phyloP scores from a whole-genome alignment of 2,797 vertebrate genomes.

The Poecilia picta region DNA sequence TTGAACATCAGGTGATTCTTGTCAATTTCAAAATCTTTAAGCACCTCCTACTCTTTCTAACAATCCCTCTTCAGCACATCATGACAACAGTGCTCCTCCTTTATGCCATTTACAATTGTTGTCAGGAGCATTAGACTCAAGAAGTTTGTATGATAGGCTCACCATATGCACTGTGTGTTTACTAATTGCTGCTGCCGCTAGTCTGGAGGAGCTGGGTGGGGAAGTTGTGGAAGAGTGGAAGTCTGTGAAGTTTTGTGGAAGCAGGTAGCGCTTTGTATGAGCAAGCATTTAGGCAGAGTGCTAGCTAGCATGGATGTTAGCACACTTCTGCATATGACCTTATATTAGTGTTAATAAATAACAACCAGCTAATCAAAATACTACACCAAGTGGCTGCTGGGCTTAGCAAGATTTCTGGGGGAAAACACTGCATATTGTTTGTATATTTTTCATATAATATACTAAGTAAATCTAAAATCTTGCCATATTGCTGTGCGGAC shows the following conservation, averaged over 20 bases:
- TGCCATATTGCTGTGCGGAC: background rate
- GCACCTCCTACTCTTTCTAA: background rate
- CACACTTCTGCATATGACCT: background rate
- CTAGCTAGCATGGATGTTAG: background rate
- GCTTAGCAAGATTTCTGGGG: background rate
- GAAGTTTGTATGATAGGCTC: background rate
- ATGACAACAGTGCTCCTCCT: background rate
- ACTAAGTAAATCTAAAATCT: background rate
- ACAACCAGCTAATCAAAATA: background rate
- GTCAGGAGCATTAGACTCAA: background rate
- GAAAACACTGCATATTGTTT: background rate
- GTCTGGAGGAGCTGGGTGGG: background rate
- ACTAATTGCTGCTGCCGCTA: background rate
- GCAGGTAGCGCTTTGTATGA: background rate
- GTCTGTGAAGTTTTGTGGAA: background rate
- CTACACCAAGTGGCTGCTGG: background rate
- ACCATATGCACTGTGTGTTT: background rate
- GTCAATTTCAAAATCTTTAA: too few species aligned
- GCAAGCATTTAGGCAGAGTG: background rate
- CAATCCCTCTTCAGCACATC: background rate
- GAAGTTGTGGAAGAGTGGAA: background rate
- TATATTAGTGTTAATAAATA: background rate
- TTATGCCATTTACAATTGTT: background rate
- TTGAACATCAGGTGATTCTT: too few species aligned
- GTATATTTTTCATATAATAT: background rate